Evolutionary conservation across 2,797 vertebrate species (phyloP), one percentile per base, ranked within the genome.

Genomic region (Carduelis carduelis): DNA sequence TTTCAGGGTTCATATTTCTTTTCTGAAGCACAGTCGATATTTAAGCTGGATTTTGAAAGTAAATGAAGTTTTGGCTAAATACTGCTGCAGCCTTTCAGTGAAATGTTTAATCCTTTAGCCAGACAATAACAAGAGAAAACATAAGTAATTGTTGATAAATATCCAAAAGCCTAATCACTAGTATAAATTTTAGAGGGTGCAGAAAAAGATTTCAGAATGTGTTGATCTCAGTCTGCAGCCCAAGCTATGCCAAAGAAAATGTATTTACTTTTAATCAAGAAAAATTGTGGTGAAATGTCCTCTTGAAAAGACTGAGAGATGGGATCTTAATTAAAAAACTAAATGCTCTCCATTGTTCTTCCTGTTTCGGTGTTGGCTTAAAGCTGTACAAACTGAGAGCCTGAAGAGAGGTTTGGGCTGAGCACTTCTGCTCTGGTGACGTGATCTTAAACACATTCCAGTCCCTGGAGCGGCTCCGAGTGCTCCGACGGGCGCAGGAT

Each of bases 121-220:
- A 87, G 90, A 87, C 57, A 47, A 16, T 79, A 95, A 76, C 46
- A 75, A 89, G 71, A 94, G 88, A 92, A 96, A 88, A 68, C 27
- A 14, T 52, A 83, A 92, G 92, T 95, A 90, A 61, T 82, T 94
- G 68, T 66, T 95, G 84, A 76, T 91, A 94, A 95, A 95, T 86
- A 96, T 87, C 93, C 79, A 95, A 82, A 87, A 92, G 21, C 41
- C 92, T 89, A 83, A 96, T 96, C 57, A 30, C 43, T 55, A 66
- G 76, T 77, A 83, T 87, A 82, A 64, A 76, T 84, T 92, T 87
- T 87, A 57, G 68, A 87, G 94, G 72, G 71, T 46, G 81, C 12
- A 80, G 50, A 44, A 75, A 83, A 84, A 82, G 71, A 76, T 43
- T 49, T 74, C 69, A 89, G 57, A 94, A 65, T 37, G 19, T 59